Percentiles rank a stretch among this genome's conserved stretches.
These are phyloP conservation scores for Typhlomys cinereus DNA, from an alignment of 2,113 vertebrate species.

Conservation along the genomic window DNA sequence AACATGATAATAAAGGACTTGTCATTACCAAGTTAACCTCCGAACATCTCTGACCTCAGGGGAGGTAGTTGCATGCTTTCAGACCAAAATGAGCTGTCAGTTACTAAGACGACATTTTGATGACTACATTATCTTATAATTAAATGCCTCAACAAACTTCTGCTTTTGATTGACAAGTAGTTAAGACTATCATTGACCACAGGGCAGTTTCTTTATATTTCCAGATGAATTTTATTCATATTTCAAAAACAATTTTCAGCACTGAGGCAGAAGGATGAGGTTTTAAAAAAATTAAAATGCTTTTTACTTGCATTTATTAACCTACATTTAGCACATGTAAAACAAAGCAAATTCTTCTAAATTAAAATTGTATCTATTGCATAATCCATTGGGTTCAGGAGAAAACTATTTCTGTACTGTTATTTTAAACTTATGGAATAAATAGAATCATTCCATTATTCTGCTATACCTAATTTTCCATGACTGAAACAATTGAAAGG, in stretches of 20 bases:
- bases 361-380: constrained; percentile 63
- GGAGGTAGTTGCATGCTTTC: constrained; percentile 85
- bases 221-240: constrained; percentile 87
- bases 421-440: constrained; percentile 72
- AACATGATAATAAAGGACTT: constrained; percentile 91
- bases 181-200: constrained; percentile 90
- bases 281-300: constrained; percentile 84
- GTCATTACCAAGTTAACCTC: constrained; percentile 90
- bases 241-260: constrained; percentile 83
- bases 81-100: constrained; percentile 91
- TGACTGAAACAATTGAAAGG: constrained; percentile 39
- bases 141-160: constrained; percentile 91
- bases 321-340: constrained; percentile 76
- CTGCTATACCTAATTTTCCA: constrained; percentile 1
- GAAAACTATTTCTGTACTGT: constrained; percentile 76
- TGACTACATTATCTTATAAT: constrained; percentile 91
- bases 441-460: constrained; percentile 65
- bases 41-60: constrained; percentile 87
- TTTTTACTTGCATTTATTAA: constrained; percentile 78
- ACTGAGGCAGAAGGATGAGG: constrained; percentile 71
- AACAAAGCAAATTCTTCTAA: constrained; percentile 72
- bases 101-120: constrained; percentile 88
- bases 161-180: constrained; percentile 90
- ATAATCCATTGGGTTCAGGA: constrained; percentile 54
- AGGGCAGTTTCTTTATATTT: constrained; percentile 89